phyloP scores from a whole-genome alignment of 2,113 vertebrate species.

The Poicephalus gulielmi region DNA sequence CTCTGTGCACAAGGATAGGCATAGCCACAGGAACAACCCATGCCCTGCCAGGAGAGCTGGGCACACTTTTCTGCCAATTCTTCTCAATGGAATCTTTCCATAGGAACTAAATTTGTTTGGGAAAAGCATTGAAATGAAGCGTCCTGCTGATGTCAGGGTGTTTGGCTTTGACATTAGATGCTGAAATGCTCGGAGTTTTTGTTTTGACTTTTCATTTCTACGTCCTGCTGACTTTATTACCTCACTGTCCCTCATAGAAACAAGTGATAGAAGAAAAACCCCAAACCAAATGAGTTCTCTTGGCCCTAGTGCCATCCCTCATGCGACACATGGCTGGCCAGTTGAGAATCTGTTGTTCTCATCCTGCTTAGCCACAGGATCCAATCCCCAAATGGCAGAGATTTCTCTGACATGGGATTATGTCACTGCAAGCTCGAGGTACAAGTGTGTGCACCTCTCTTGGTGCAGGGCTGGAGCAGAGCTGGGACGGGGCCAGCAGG shows the following conservation, averaged over 20 bases:
- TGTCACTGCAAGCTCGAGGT: background rate
- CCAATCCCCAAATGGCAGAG: background rate
- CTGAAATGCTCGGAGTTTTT: slow-evolving; percentile 21
- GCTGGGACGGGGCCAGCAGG: fast-evolving
- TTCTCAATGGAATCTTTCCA: slow-evolving; percentile 46
- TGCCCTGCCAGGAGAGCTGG: slow-evolving; percentile 11
- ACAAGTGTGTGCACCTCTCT: background rate
- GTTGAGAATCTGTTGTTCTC: background rate
- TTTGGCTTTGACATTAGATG: slow-evolving; percentile 39
- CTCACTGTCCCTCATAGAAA: slow-evolving; percentile 27
- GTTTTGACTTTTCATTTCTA: slow-evolving; percentile 57
- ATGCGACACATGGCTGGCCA: background rate
- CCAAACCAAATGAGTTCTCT: background rate
- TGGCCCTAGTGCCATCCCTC: background rate
- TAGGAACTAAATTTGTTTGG: slow-evolving; percentile 43
- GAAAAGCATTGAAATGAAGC: slow-evolving; percentile 36
- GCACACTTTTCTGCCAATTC: slow-evolving; percentile 29
- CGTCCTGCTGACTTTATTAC: slow-evolving; percentile 50
- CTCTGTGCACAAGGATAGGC: background rate
- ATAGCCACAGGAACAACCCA: background rate
- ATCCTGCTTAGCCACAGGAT: background rate
- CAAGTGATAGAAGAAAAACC: background rate
- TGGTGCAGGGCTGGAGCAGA: background rate
- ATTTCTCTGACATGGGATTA: background rate
- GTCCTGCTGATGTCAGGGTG: slow-evolving; percentile 54